Evolutionary conservation across 2,888 invertebrate species (phyloP).

Genomic region (Luperina nickerlii): DNA sequence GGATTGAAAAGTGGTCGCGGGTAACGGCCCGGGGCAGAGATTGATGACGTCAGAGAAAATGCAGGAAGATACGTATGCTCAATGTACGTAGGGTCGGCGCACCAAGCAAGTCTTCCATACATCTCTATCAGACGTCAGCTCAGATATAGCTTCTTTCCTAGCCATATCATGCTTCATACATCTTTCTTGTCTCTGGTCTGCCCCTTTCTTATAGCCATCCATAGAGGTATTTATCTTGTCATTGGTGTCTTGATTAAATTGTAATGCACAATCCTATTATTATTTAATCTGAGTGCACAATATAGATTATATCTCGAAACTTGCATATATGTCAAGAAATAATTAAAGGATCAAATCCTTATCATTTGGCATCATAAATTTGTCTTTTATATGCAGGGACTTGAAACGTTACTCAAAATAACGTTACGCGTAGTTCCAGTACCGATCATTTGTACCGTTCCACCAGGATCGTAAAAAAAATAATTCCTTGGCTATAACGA

Average conservation of each 20-base stretch:
- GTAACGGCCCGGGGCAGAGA: too few relatives aligned
- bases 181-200: background rate
- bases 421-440: too few relatives aligned
- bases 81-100: too few relatives aligned
- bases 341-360: conserved; percentile 3
- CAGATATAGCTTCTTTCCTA: background rate
- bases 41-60: background rate
- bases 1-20: background rate
- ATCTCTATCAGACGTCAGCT: background rate
- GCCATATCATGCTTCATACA: background rate
- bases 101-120: background rate
- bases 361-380: background rate
- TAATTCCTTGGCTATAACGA: too few relatives aligned
- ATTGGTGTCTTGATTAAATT: background rate
- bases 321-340: background rate
- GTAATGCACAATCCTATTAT: conserved; percentile 6
- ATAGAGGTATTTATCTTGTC: background rate
- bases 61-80: background rate
- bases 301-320: conserved; percentile 7
- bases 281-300: too few relatives aligned
- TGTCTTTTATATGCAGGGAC: too few relatives aligned
- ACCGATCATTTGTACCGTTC: too few relatives aligned
- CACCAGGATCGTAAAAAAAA: too few relatives aligned
- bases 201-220: too few relatives aligned
- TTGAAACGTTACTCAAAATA: too few relatives aligned